phyloP scores from a whole-genome alignment of 2,113 vertebrate species.

The Coracopsis vasa region DNA sequence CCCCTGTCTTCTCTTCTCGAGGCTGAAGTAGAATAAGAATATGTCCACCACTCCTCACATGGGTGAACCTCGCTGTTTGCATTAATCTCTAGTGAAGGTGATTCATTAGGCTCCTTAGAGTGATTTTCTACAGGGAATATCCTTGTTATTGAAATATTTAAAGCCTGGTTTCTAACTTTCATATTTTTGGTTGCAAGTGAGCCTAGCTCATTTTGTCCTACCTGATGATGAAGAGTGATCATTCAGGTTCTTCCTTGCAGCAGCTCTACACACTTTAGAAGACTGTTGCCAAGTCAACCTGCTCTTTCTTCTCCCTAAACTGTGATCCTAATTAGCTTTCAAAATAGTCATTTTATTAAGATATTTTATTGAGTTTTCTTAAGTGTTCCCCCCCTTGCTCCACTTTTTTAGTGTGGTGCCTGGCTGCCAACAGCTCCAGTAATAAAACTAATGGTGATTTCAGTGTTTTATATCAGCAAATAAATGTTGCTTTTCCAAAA shows the following conservation, averaged over 20 bases:
- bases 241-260: neutral
- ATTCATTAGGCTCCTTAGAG: neutral
- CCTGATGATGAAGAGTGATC: fast-evolving
- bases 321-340: neutral
- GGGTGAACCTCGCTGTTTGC: neutral
- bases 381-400: neutral
- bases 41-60: neutral
- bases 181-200: neutral
- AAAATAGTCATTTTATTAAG: neutral
- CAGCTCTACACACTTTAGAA: neutral
- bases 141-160: neutral
- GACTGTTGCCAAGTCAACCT: fast-evolving
- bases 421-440: neutral
- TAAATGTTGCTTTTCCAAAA: neutral
- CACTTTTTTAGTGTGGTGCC: neutral
- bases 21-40: neutral
- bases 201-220: neutral
- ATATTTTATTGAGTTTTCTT: neutral
- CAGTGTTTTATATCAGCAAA: neutral
- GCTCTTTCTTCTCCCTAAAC: neutral
- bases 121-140: neutral
- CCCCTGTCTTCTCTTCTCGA: neutral
- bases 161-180: fast-evolving
- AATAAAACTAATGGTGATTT: neutral
- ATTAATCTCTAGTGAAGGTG: fast-evolving